phyloP scores from a whole-genome alignment of 1,140 invertebrate genomes.

The Drosophila arizonae region DNA sequence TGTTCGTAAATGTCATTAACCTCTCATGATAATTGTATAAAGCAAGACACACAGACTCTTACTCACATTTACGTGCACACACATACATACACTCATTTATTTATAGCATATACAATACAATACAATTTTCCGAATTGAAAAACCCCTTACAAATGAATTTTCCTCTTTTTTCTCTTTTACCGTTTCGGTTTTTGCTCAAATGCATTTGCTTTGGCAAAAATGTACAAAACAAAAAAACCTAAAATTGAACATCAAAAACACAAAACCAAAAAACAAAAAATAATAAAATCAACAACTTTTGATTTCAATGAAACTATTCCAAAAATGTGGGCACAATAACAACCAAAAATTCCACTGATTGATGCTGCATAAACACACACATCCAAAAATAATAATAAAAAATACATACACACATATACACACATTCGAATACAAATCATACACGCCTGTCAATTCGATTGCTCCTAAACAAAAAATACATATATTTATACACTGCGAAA shows the following conservation, averaged over 20 bases:
- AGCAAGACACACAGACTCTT: not conserved
- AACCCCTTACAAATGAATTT: slow-evolving; percentile 70
- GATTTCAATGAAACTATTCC: slow-evolving; percentile 58
- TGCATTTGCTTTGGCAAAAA: slow-evolving; percentile 46
- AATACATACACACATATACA: slow-evolving; percentile 12
- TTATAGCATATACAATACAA: slow-evolving; percentile 23
- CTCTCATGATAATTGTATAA: slow-evolving; percentile 13
- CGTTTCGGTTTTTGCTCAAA: slow-evolving; percentile 57
- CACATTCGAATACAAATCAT: slow-evolving; percentile 18
- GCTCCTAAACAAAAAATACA: slow-evolving; percentile 15
- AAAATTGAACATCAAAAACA: slow-evolving; percentile 29
- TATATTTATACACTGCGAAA: slow-evolving; percentile 52
- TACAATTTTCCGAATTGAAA: slow-evolving; percentile 26
- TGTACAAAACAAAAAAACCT: slow-evolving; percentile 20
- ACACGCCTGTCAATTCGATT: slow-evolving; percentile 44
- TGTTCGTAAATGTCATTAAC: slow-evolving; percentile 21
- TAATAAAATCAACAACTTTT: slow-evolving; percentile 45
- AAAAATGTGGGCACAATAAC: slow-evolving; percentile 59
- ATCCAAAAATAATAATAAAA: slow-evolving; percentile 4
- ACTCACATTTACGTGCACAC: not conserved
- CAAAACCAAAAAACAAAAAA: slow-evolving; percentile 21
- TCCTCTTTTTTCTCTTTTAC: slow-evolving; percentile 72
- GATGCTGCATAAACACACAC: slow-evolving; percentile 50
- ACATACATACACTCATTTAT: slow-evolving; percentile 24
- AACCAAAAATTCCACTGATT: slow-evolving; percentile 38